Base-by-base conservation (phyloP, 2,888 invertebrate species). In the Drosophila imparisetae region DNA sequence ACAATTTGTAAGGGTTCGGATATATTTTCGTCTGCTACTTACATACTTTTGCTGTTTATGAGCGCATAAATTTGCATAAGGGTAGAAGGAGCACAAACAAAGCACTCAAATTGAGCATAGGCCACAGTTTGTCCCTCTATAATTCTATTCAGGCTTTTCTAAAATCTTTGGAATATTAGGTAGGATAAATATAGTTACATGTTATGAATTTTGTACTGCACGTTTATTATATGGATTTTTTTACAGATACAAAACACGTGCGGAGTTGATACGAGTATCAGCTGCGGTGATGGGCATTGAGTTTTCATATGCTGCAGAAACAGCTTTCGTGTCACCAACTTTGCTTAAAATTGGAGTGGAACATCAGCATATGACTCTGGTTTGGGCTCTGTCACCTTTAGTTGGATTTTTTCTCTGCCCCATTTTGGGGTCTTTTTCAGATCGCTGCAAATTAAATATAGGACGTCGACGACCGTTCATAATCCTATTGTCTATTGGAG, bases 281-380 rank as follows among this genome's bases (percentile, higher is more conserved):
- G 97, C 98, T 0, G 98, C 98, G 0, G 98, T 99, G 0, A 98
- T 98, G 96, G 98, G 99, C 2, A 98, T 99, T 67, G 98, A 99
- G 92, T 98, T 99, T 93, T 98, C 98, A 0, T 99, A 99, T 91
- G 98, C 99, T 0, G 98, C 98, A 0, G 98, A 99, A 93, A 99
- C 98, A 0, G 98, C 98, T 0, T 98, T 98, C 93, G 98, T 98
- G 0, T 98, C 98, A 0, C 98, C 99, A 2, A 98, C 98, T 0
- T 94, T 99, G 18, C 94, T 98, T 5, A 97, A 98, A 93, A 97
- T 98, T 78, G 98, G 98, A 7, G 97, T 98, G 1, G 96, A 97
- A 66, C 98, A 98, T 92, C 95, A 96, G 79, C 96, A 97, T 91
- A 98, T 98, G 98, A 98, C 98, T 0, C 93, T 98, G 64, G 98